Base-by-base conservation (phyloP, 2,113 vertebrate genomes). In the Macquaria australasica region DNA sequence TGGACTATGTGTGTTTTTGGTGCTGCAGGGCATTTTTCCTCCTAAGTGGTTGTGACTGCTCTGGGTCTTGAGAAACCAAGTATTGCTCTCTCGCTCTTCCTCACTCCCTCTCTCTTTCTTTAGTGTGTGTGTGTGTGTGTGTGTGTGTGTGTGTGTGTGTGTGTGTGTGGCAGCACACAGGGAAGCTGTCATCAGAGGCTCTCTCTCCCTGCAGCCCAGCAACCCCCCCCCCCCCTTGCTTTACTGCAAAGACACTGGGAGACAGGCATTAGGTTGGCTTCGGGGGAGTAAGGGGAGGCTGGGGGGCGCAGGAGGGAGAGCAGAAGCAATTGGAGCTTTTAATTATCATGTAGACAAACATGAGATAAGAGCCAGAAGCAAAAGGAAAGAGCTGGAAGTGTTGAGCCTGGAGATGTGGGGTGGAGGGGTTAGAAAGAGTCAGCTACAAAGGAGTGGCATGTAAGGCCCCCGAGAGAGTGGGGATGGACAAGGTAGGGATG, bases 21-120 rank as follows among this genome's bases (percentile, higher is more conserved):
- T 88, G 85, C 94, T 92, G 83, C 82, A 80, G 88, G 94, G 89
- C 90, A 93, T 95, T 95, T 93, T 92, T 93, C 82, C 88, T 93
- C 83, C 81, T 90, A 93, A 93, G 93, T 92, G 92, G 90, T 93
- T 92, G 92, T 93, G 94, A 92, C 91, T 93, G 91, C 93, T 91
- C 88, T 92, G 88, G 88, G 91, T 93, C 86, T 85, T 79, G 70
- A 88, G 85, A 86, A 93, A 89, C 87, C 79, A 84, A 87, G 80
- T 82, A 70, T 67, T 86, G 82, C 69, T 81, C 1, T 77, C 51
- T 84, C 37, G 34, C 64, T 62, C 53, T 59, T 28, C 51, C 31
- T 66, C 21, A 2, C 28, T 45, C 34, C 31, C 39, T 71, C 55
- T 71, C 21, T 63, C 8, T 69, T n/a, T 63, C 51, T 70, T 50